Evolutionary conservation across 2,888 invertebrate species (phyloP), one percentile per base, ranked within the genome.

Genomic region (Euclidia mi): DNA sequence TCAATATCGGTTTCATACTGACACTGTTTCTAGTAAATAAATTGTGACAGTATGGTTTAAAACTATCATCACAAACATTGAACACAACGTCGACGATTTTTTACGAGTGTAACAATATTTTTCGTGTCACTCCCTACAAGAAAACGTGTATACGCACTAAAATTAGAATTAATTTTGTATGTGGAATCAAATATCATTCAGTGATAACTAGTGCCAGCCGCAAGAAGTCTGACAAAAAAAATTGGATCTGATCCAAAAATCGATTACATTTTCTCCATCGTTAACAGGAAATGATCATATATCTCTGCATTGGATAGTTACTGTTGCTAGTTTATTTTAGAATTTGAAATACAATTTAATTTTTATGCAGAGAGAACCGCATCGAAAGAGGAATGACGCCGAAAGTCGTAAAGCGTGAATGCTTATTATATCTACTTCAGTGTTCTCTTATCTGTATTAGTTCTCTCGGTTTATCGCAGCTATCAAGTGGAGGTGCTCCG

Each of bases 181-280:
- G 80, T 76, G 78, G 87, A 87, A 91, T 91, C 91, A 88, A 87
- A 92, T 90, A 88, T 85, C 90, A 81, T 84, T 82, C 84, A 79
- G 81, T 88, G 87, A 89, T 89, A 87, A 85, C 86, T 78, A 82
- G 87, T 87, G 88, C 88, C 91, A 90, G 87, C 83, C 82, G 82
- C 79, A 78, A 79, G 85, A 87, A 86, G 80, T 57, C 81, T 38
- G 78, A 81, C 81, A 81, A 86, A 85, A 87, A 88, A 84, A 70
- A 32, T 88, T 94, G 94, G 94, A 89, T 64, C 63, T 51, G 63
- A 61, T 90, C 94, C 94, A 94, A 89, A 84, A 88, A 92, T 92
- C 91, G 89, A 92, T 92, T 92, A 88, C 88, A 87, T 89, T 89
- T 84, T 89, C 88, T 88, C 79, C 79, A 84, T 78, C 80, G 85